Conservation (phyloP, 2,113 vertebrate species). For the Gallinago media region DNA sequence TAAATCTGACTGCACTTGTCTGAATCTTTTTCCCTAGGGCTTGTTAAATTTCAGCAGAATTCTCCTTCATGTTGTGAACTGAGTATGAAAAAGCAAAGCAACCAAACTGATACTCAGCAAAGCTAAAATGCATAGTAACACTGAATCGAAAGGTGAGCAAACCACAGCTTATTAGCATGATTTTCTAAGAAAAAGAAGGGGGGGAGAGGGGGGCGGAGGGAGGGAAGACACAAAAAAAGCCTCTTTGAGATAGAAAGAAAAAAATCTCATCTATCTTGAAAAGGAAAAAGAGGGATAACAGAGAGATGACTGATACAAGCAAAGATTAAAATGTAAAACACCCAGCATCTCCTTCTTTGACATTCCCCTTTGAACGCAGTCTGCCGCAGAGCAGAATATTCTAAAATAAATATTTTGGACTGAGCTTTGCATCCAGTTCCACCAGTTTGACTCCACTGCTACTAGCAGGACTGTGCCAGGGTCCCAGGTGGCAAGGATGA, state of each 20-base stretch:
- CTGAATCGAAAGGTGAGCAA: slow-evolving; percentile 48
- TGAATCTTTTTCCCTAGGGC: slow-evolving; percentile 61
- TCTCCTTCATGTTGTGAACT: slow-evolving; percentile 53
- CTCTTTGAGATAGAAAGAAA: neutral
- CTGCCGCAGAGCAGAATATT: slow-evolving; percentile 21
- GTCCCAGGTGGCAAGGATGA: slow-evolving; percentile 37
- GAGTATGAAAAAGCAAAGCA: slow-evolving; percentile 52
- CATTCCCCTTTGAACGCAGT: neutral
- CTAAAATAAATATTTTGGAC: slow-evolving; percentile 59
- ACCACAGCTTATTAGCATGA: slow-evolving; percentile 43
- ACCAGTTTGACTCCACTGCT: neutral
- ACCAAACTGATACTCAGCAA: slow-evolving; percentile 51
- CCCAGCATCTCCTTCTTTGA: neutral
- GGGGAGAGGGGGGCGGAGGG: too few species aligned
- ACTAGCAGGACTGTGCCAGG: neutral
- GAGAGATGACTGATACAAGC: neutral
- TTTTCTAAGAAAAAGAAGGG: slow-evolving; percentile 20
- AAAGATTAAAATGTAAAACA: slow-evolving; percentile 18
- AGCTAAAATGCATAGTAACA: slow-evolving; percentile 45
- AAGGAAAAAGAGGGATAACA: neutral
- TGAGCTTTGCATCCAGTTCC: slow-evolving; percentile 12
- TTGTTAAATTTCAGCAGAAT: slow-evolving; percentile 71
- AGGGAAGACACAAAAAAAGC: neutral
- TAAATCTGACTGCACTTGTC: slow-evolving; percentile 68
- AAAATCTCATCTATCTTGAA: neutral